phyloP scores from a whole-genome alignment of 2,113 vertebrate genomes.

The Amphilophus citrinellus region DNA sequence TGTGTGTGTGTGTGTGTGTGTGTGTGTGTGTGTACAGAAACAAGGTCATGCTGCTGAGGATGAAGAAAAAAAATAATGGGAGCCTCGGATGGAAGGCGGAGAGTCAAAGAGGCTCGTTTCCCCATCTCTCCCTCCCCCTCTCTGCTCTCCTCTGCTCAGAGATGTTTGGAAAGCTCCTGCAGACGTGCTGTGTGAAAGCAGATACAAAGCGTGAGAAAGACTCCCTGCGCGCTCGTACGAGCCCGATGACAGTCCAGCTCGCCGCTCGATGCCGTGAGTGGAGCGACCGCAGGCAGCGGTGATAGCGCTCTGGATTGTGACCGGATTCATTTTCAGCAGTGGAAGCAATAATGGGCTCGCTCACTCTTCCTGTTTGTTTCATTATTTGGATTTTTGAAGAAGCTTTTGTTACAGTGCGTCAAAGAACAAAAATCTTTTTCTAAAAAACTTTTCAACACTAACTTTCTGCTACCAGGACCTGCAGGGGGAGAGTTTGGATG shows the following conservation, averaged over 20 bases:
- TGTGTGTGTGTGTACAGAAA: not conserved
- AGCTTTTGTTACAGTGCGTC: not conserved
- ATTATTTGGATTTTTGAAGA: not conserved
- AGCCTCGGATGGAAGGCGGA: not conserved
- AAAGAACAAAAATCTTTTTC: not conserved
- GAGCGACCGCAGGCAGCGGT: no score
- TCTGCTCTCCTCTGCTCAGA: not conserved
- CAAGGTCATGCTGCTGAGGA: not conserved
- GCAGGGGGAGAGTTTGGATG: not conserved
- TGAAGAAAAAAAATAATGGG: not conserved
- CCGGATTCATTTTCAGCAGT: not conserved
- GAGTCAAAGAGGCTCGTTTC: not conserved
- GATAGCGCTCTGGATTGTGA: no score
- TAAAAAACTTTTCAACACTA: not conserved
- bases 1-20: not conserved
- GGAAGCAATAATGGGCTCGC: not conserved
- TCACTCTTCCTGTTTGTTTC: not conserved
- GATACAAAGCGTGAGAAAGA: not conserved
- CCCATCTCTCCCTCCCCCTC: not conserved
- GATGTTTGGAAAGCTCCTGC: not conserved
- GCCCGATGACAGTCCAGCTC: not conserved
- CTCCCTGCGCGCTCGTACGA: not conserved
- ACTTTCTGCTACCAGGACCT: not conserved
- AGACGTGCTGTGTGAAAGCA: not conserved
- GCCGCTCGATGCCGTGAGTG: fast-evolving